Evolutionary conservation across 2,797 vertebrate genomes (phyloP).

Genomic region (Megalops cyprinoides): DNA sequence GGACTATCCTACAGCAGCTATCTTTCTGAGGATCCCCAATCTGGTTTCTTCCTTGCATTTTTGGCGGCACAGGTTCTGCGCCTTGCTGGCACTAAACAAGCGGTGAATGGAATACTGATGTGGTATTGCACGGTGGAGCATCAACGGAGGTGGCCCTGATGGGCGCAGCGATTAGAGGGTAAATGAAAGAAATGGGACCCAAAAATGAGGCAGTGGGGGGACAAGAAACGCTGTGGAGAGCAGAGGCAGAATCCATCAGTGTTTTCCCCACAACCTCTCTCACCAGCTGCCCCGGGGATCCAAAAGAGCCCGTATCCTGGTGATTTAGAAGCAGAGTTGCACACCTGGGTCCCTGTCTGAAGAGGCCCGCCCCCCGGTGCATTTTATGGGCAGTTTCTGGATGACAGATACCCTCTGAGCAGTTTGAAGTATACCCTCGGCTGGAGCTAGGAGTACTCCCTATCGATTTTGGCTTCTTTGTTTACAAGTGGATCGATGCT

Average conservation of each 20-base stretch:
- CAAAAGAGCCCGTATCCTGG: background rate
- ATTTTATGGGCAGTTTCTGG: background rate
- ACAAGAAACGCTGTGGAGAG: background rate
- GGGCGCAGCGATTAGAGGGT: background rate
- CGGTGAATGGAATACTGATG: background rate
- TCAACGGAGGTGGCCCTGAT: background rate
- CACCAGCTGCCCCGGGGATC: background rate
- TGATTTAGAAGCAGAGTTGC: background rate
- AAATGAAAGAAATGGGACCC: slow-evolving; percentile 2
- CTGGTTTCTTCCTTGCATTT: background rate
- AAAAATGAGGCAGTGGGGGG: background rate
- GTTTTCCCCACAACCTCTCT: slow-evolving; percentile 1
- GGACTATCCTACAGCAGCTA: background rate
- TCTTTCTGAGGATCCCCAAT: background rate
- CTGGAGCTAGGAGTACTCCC: background rate
- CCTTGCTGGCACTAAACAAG: background rate
- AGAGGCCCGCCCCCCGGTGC: background rate
- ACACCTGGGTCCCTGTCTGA: background rate
- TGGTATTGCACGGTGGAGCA: background rate
- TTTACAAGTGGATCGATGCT: slow-evolving; percentile 13
- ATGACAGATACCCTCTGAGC: slow-evolving; percentile 3
- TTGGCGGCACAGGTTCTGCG: background rate
- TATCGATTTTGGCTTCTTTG: slow-evolving; percentile 17
- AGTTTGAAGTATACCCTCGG: background rate
- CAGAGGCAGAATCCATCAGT: background rate